Percentiles rank a stretch among this genome's conserved stretches.
Evolutionary conservation across 2,888 invertebrate species (phyloP).

Genomic region (Lepidocyrtoides sp.): DNA sequence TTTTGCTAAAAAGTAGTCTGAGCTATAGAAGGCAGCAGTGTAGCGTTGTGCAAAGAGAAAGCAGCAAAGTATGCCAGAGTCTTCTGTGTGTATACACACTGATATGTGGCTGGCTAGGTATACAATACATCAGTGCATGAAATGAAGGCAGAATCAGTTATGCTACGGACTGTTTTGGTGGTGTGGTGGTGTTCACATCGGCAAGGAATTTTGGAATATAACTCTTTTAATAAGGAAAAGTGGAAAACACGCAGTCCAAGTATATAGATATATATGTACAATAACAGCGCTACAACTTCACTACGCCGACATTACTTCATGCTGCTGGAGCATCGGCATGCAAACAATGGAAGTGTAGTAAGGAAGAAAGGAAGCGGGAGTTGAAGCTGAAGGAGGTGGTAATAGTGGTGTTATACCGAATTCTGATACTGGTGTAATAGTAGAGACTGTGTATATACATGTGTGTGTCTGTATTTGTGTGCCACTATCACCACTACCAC

Average conservation of each 20-base stretch:
- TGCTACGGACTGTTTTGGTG: neutral
- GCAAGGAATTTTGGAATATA: neutral
- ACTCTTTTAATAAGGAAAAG: constrained; percentile 21
- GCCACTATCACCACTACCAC: neutral
- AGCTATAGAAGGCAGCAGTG: constrained; percentile 15
- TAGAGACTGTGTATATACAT: neutral
- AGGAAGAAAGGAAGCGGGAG: constrained; percentile 42
- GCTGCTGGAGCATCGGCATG: constrained; percentile 2
- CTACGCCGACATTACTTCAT: neutral
- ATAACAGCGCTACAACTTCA: neutral
- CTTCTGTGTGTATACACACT: neutral
- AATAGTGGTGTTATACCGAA: constrained; percentile 26
- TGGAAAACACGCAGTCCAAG: neutral
- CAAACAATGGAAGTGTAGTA: neutral
- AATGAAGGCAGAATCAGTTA: neutral
- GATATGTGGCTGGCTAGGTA: neutral
- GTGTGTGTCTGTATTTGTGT: constrained; percentile 21
- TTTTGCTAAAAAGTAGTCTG: constrained; percentile 7
- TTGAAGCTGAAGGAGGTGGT: constrained; percentile 24
- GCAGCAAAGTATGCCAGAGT: neutral
- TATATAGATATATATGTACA: neutral
- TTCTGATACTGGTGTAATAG: constrained; percentile 44
- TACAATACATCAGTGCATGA: neutral
- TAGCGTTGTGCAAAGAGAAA: neutral
- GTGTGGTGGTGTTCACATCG: constrained; percentile 8